phyloP scores from a whole-genome alignment of 2,797 vertebrate genomes.

The Tokudaia tokunoshimensis region DNA sequence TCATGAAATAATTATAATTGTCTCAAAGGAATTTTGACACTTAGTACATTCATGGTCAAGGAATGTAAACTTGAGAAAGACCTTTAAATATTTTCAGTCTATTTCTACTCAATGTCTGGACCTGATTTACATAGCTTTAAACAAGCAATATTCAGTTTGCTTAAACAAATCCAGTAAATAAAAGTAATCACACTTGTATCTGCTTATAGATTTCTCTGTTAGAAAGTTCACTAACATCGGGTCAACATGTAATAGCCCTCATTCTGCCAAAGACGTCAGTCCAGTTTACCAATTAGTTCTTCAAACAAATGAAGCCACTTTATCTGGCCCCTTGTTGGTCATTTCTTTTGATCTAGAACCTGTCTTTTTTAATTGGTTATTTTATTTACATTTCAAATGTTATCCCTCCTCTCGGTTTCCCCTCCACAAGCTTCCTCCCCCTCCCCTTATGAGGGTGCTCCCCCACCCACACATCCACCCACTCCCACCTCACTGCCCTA shows the following conservation, averaged over 20 bases:
- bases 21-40: slow-evolving; percentile 50
- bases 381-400: neutral
- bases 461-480: too few species aligned
- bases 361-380: neutral
- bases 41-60: slow-evolving; percentile 34
- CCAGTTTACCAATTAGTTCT: slow-evolving; percentile 21
- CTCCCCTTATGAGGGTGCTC: too few species aligned
- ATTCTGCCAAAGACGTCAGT: neutral
- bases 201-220: slow-evolving; percentile 9
- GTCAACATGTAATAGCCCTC: neutral
- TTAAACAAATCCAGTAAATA: neutral
- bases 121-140: neutral
- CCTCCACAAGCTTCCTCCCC: too few species aligned
- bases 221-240: slow-evolving; percentile 3
- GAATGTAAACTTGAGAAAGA: slow-evolving; percentile 47
- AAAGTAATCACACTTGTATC: neutral
- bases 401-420: too few species aligned
- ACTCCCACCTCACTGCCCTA: too few species aligned
- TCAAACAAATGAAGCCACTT: slow-evolving; percentile 49
- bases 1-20: slow-evolving; percentile 58
- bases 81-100: neutral
- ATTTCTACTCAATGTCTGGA: neutral
- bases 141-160: slow-evolving; percentile 4
- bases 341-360: neutral
- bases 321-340: slow-evolving; percentile 6